Evolutionary conservation across 2,888 invertebrate genomes (phyloP).

Genomic region (Arrhopalites spinosus): DNA sequence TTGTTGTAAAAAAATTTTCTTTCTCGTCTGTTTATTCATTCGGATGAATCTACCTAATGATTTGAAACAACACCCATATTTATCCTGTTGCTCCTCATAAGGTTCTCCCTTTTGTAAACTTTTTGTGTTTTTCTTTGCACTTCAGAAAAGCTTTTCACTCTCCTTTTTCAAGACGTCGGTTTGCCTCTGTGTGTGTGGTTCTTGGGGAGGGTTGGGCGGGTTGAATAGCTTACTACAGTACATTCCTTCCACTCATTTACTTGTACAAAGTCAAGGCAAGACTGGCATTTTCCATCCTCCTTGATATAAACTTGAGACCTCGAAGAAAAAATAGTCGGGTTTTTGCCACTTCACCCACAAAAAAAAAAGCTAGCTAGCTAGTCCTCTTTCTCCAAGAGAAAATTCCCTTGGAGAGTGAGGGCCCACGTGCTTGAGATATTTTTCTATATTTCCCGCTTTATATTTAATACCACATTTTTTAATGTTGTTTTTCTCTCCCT

Average conservation of each 20-base stretch:
- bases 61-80: background rate
- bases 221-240: background rate
- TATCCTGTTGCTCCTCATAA: background rate
- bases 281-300: background rate
- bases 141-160: background rate
- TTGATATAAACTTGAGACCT: background rate
- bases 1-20: too few relatives aligned
- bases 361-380: background rate
- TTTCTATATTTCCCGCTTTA: too few relatives aligned
- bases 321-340: background rate
- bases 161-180: too few relatives aligned
- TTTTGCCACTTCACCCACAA: too few relatives aligned
- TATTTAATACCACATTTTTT: too few relatives aligned
- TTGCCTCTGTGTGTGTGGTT: background rate
- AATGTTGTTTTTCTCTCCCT: too few relatives aligned
- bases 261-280: background rate
- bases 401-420: too few relatives aligned
- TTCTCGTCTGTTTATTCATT: background rate
- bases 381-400: background rate
- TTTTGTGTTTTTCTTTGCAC: background rate
- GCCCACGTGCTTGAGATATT: too few relatives aligned
- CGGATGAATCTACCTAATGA: slow-evolving; percentile 14
- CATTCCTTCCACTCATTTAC: background rate
- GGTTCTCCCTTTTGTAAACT: background rate
- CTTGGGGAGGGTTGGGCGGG: background rate